Evolutionary conservation across 37 sponge, comb jelly and placozoan genomes (phyloP).

Genomic region (Haliclona indistincta): DNA sequence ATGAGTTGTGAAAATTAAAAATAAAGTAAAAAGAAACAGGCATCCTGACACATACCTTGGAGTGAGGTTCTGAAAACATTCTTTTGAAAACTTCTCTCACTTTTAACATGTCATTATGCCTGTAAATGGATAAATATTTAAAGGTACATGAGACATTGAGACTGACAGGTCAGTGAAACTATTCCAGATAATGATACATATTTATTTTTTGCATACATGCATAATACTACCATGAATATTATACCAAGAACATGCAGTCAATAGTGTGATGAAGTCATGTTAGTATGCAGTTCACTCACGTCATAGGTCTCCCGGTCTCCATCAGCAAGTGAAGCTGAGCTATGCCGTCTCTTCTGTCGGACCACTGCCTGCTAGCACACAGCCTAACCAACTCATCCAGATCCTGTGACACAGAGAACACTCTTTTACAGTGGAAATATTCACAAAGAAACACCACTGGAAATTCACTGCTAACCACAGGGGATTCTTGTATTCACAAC

Average conservation of each 20-base stretch:
- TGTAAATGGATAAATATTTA: constrained; percentile 12
- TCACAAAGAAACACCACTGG: too few relatives aligned
- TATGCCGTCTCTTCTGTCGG: constrained; percentile 75
- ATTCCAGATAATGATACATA: not conserved
- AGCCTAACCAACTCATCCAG: constrained; percentile 60
- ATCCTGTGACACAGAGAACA: constrained; percentile 41
- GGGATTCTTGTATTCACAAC: too few relatives aligned
- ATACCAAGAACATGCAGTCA: not conserved
- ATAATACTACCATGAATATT: too few relatives aligned
- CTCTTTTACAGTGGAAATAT: too few relatives aligned
- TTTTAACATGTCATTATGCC: constrained; percentile 53
- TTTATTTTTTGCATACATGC: not conserved
- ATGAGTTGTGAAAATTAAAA: not conserved
- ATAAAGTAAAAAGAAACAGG: not conserved
- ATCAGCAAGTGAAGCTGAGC: constrained; percentile 73
- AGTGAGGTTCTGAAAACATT: constrained; percentile 75
- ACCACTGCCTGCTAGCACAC: constrained; percentile 64
- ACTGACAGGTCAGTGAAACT: too few relatives aligned
- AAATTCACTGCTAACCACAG: too few relatives aligned
- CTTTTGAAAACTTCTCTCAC: constrained; percentile 67
- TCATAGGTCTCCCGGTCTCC: constrained; percentile 50
- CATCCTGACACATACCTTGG: constrained; percentile 43
- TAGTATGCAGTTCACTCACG: constrained; percentile 41
- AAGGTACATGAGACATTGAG: constrained; percentile 10
- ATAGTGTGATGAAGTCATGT: too few relatives aligned